Evolutionary conservation across 2,888 invertebrate genomes (phyloP).

Genomic region (Epistrophe grossulariae): DNA sequence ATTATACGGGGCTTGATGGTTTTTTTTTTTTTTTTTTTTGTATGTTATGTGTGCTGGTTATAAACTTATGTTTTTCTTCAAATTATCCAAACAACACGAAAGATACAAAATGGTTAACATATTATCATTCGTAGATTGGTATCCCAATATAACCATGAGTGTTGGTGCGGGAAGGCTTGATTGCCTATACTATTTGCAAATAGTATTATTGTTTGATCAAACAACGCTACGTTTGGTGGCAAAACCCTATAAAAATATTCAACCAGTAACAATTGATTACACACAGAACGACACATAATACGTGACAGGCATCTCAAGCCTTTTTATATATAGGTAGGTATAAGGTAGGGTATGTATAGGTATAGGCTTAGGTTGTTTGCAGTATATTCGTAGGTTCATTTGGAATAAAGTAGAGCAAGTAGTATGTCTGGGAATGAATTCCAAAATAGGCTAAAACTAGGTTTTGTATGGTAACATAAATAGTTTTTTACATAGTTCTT

Average conservation of each 20-base stretch:
- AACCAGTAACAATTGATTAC: constrained; percentile 42
- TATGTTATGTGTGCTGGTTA: constrained; percentile 2
- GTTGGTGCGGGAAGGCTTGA: constrained; percentile 34
- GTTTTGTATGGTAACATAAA: neutral
- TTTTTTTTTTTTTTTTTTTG: neutral
- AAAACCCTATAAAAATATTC: constrained; percentile 51
- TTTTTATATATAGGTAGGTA: neutral
- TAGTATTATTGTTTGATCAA: constrained; percentile 44
- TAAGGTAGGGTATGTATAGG: neutral
- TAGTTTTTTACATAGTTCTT: neutral
- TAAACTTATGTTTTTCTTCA: neutral
- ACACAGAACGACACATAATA: constrained; percentile 57
- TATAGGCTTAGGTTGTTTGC: constrained; percentile 23
- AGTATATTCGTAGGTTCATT: constrained; percentile 22
- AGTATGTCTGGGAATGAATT: constrained; percentile 60
- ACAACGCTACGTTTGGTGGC: constrained; percentile 26
- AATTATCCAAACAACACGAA: constrained; percentile 30
- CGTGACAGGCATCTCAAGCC: constrained; percentile 56
- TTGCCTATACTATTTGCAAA: constrained; percentile 4
- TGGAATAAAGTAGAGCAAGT: constrained; percentile 56
- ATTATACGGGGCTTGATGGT: neutral
- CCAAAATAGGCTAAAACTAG: constrained; percentile 44
- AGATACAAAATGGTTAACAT: constrained; percentile 41
- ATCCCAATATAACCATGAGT: neutral
- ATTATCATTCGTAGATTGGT: neutral